Evolutionary conservation across 2,888 invertebrate species (phyloP).

Genomic region (Dysmachus trigonus): DNA sequence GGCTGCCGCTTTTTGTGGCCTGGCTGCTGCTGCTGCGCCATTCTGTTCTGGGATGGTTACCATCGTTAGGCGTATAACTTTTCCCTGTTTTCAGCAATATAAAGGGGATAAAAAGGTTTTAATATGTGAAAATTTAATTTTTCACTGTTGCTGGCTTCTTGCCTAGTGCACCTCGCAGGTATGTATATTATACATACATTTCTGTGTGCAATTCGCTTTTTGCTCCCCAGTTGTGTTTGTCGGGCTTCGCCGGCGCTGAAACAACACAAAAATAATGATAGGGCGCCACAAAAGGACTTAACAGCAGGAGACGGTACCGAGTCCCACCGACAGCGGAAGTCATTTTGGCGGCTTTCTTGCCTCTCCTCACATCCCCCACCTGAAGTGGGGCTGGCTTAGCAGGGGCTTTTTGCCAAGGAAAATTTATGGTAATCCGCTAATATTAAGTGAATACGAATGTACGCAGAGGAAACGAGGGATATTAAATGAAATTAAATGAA

Average conservation of each 20-base stretch:
- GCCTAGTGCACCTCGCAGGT: conserved; percentile 13
- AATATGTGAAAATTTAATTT: conserved; percentile 49
- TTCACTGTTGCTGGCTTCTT: conserved; percentile 43
- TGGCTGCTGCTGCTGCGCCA: neutral
- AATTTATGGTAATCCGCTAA: conserved; percentile 38
- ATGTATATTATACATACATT: neutral
- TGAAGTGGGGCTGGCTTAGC: neutral
- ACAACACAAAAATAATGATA: conserved; percentile 47
- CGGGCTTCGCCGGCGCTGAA: conserved; percentile 44
- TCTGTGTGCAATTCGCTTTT: neutral
- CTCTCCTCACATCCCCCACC: neutral
- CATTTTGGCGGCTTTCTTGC: conserved; percentile 18
- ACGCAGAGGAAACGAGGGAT: neutral
- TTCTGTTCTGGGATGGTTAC: neutral
- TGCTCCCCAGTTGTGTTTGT: conserved; percentile 17
- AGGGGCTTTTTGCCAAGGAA: neutral
- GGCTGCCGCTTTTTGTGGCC: neutral
- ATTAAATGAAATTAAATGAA: conserved; percentile 9
- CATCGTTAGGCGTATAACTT: conserved; percentile 30
- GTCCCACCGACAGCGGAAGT: conserved; percentile 3
- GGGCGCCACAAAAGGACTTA: conserved; percentile 41
- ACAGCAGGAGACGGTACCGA: neutral
- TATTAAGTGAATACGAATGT: conserved; percentile 25
- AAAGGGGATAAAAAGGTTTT: conserved; percentile 46
- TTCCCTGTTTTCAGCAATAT: conserved; percentile 20